Evolutionary conservation across 2,888 invertebrate genomes (phyloP).

Genomic region (Athripsodes cinereus): DNA sequence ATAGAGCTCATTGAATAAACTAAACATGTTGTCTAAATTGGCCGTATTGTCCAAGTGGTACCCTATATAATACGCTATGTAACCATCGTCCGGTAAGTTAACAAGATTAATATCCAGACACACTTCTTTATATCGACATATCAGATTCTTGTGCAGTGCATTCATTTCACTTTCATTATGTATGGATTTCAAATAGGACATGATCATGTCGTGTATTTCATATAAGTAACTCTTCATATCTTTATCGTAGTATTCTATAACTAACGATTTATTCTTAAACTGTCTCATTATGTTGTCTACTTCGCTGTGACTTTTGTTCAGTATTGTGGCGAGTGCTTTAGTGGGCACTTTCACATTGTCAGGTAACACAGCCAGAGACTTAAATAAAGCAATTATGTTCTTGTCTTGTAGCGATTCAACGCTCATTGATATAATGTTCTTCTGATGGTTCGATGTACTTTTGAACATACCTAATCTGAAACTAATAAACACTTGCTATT

Average conservation of each 20-base stretch:
- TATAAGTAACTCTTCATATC: slow-evolving; percentile 58
- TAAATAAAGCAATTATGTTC: slow-evolving; percentile 47
- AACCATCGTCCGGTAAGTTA: slow-evolving; percentile 63
- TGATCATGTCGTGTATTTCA: slow-evolving; percentile 63
- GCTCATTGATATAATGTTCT: slow-evolving; percentile 46
- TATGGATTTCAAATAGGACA: slow-evolving; percentile 54
- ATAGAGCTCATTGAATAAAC: slow-evolving; percentile 55
- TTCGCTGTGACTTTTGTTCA: slow-evolving; percentile 39
- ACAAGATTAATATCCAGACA: slow-evolving; percentile 46
- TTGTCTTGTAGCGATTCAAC: slow-evolving; percentile 51
- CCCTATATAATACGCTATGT: slow-evolving; percentile 66
- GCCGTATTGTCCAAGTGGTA: slow-evolving; percentile 60
- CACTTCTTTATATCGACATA: slow-evolving; percentile 51
- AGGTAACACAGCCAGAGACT: slow-evolving; percentile 59
- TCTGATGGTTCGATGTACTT: background rate
- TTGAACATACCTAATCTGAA: slow-evolving; percentile 1
- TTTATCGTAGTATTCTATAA: slow-evolving; percentile 56
- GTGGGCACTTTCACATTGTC: slow-evolving; percentile 64
- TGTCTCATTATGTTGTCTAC: slow-evolving; percentile 59
- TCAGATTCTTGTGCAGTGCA: slow-evolving; percentile 51
- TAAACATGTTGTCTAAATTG: slow-evolving; percentile 39
- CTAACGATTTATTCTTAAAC: slow-evolving; percentile 60
- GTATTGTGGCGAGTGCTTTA: slow-evolving; percentile 45
- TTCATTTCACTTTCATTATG: slow-evolving; percentile 38
- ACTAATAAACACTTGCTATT: background rate